Evolutionary conservation across 2,888 invertebrate species (phyloP), one percentile per base, ranked within the genome.

Genomic region (Polydrusus tereticollis): DNA sequence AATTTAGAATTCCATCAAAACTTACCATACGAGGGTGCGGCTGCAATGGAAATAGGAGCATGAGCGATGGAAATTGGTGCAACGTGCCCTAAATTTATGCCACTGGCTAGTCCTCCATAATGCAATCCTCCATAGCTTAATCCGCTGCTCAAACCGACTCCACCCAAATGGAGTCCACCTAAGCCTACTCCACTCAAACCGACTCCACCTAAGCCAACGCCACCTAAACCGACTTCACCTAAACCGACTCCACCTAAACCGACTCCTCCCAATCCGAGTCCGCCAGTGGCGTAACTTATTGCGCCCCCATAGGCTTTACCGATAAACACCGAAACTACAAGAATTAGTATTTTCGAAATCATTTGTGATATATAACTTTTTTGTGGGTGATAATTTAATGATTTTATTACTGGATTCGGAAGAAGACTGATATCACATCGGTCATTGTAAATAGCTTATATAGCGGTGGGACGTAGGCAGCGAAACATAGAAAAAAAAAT

Each of bases 11-110:
- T n/a, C n/a, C n/a, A n/a, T n/a, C n/a, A 60, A 36, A 1, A 41
- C 38, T 41, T 43, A 43, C 26, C 36, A 5, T 43, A 36, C 8
- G 57, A 57, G 33, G 33, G 33, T 36, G 57, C 38, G 14, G 57
- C 75, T 67, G n/a, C n/a, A 43, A 78, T 69, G 5, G 69, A 71
- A 69, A 71, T 38, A 78, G 71, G 55, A 77, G 64, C 55, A 59
- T 3, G 5, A 8, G 75, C 69, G 65, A 68, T 29, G 2, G 67
- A 50, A 16, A 57, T 43, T 1, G 62, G 45, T 29, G 45, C 62
- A 16, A 62, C 16, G 10, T 38, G 33, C n/a, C n/a, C n/a, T n/a
- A n/a, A n/a, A n/a, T n/a, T n/a, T 21, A 59, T 33, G 20, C 41
- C 60, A 16, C 41, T 29, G 5, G 29, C 41, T 7, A 60, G 14